Evolutionary conservation across 2,888 invertebrate genomes (phyloP).

Genomic region (Branchipolynoe longqiensis): DNA sequence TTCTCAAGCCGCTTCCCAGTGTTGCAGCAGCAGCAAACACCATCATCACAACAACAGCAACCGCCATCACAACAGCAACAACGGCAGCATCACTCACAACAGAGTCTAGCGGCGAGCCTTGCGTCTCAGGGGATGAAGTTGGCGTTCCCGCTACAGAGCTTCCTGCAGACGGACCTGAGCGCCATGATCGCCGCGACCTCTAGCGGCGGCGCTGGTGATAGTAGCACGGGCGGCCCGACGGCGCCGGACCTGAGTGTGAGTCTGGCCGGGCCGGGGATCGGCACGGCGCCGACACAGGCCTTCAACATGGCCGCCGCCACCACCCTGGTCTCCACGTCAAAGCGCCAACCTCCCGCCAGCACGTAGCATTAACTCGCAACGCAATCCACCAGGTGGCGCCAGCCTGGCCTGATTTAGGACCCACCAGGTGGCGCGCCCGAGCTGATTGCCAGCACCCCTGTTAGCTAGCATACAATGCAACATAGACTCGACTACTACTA

Average conservation of each 20-base stretch:
- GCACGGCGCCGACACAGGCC: background rate
- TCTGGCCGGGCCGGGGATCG: background rate
- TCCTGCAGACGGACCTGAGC: slow-evolving; percentile 40
- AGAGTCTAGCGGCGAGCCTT: slow-evolving; percentile 9
- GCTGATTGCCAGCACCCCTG: too few relatives aligned
- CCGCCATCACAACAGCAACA: background rate
- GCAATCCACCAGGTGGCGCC: background rate
- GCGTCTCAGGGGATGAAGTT: slow-evolving; percentile 41
- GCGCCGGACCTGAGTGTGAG: background rate
- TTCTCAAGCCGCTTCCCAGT: slow-evolving; percentile 17
- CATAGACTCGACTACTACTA: too few relatives aligned
- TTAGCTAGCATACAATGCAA: too few relatives aligned
- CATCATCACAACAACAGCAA: background rate
- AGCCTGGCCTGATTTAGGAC: too few relatives aligned
- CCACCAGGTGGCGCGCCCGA: too few relatives aligned
- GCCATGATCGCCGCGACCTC: slow-evolving; percentile 16
- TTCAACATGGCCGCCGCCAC: background rate
- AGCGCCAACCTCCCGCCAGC: slow-evolving; percentile 38
- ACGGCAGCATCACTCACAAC: background rate
- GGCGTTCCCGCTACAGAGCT: slow-evolving; percentile 21
- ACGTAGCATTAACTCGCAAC: background rate
- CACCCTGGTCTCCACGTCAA: background rate
- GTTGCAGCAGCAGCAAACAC: slow-evolving; percentile 23
- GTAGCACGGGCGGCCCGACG: background rate
- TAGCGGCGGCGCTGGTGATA: background rate